Base-by-base conservation (phyloP, 2,797 vertebrate species). In the Percopsis omiscomaycus region DNA sequence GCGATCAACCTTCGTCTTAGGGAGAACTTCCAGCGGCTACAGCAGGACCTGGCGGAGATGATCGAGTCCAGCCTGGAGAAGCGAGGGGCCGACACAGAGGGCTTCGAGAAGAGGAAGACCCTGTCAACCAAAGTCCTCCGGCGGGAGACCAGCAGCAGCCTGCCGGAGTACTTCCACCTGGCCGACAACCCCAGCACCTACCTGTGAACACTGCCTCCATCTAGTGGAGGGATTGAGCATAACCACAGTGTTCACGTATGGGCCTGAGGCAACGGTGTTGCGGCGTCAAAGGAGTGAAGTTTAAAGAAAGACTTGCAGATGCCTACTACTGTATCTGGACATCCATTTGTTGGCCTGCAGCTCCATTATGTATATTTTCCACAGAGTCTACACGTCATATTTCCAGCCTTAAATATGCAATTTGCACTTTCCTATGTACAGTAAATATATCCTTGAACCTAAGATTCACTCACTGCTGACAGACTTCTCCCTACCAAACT, bases 11-110 rank as follows among this genome's bases (percentile, higher is more conserved):
- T 63, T 10, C 50, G 68, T n/a, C 71, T 48, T 78, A 99, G 97
- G 75, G 97, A 98, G 87, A 98, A 97, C 79, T 96, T 96, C 84
- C 95, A 98, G 86, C 90, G 93, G 30, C 89, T 99, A 72, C 96
- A 96, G 67, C 91, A 94, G 63, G 94, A 98, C 64, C 91, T 99
- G 84, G 94, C 95, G 0, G 92, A 98, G 69, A 95, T 96, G 95
- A 96, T 98, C 44, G 85, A 90, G 58, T 91, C 69, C 54, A 93
- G 87, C 46, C 86, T 98, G 76, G 85, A 93, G 81, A 94, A 92
- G 59, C 92, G 94, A 11, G 81, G 80, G 0, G 63, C 50, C 0
- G 83, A 90, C 64, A 71, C 64, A 0, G 81, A 91, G 3, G 83
- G 84, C 47, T 84, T 89, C 44, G 86, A 89, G 60, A 88, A 68